Evolutionary conservation across 2,797 vertebrate species (phyloP), one percentile per base, ranked within the genome.

Genomic region (Rallus crepitans): DNA sequence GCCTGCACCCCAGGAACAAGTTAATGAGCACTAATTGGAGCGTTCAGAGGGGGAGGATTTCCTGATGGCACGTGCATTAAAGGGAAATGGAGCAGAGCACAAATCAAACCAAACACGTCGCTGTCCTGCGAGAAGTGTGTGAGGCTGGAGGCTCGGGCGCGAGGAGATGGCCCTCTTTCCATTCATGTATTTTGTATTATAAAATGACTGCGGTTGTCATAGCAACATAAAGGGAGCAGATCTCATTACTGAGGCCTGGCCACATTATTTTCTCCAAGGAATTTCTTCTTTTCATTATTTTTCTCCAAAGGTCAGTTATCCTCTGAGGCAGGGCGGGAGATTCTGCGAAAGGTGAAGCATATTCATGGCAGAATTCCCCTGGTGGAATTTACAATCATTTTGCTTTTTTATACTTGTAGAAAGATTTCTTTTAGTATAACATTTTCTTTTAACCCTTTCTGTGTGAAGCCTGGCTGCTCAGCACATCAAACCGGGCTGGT

Each of bases 201-300:
- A 98, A 98, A 98, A 98, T 98, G 98, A 98, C 98, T 98, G 98
- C 45, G 75, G 99, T 99, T 98, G 96, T 98, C 98, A 99, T 99
- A 97, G 98, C 98, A 99, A 99, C 99, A 97, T 98, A 97, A 98
- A 99, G 98, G 98, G 98, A 99, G 98, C 99, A 98, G 98, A 99
- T 99, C 99, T 99, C 99, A 99, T 99, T 99, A 99, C 99, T 98
- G 98, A 98, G 98, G 98, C 98, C 98, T 97, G 98, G 99, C 98
- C 98, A 98, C 98, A 98, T 99, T 98, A 99, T 99, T 98, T 98
- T 99, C 99, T 99, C 99, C 98, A 98, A 99, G 99, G 99, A 98
- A 98, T 99, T 98, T 98, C 98, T 98, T 98, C 97, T 98, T 98
- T 98, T 98, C 98, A 99, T 98, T 99, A 99, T 98, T 99, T 98